Conservation (phyloP, 2,888 invertebrate genomes). For the Myopa testacea region DNA sequence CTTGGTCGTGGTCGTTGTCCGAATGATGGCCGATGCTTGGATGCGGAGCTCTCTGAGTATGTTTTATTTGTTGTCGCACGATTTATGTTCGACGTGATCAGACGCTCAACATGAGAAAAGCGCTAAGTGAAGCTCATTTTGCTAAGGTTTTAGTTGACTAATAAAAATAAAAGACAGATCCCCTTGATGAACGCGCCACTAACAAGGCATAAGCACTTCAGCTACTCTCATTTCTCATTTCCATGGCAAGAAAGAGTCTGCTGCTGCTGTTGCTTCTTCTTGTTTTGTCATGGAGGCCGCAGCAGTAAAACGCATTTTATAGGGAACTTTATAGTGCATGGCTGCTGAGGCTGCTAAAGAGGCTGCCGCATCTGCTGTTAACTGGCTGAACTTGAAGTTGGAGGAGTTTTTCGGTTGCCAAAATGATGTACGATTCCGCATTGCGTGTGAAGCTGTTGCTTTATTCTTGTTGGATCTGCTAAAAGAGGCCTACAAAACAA, state of each 20-base stretch:
- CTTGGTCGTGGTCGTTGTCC: neutral
- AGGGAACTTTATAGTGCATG: neutral
- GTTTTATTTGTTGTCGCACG: constrained; percentile 40
- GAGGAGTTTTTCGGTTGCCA: neutral
- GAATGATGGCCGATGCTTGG: neutral
- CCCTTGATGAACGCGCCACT: too few species aligned
- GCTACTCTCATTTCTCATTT: too few species aligned
- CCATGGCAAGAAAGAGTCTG: too few species aligned
- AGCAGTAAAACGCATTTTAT: constrained; percentile 7
- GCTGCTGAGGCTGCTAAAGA: neutral
- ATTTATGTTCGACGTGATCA: constrained; percentile 38
- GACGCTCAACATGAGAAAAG: too few species aligned
- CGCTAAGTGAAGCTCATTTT: too few species aligned
- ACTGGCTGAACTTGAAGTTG: neutral
- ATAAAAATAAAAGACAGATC: too few species aligned
- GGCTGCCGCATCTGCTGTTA: neutral
- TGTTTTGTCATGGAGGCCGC: too few species aligned
- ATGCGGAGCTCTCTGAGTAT: neutral
- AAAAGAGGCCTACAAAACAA: neutral
- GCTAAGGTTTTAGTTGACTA: too few species aligned
- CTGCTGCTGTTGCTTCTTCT: too few species aligned
- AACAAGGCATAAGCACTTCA: too few species aligned
- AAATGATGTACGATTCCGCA: neutral
- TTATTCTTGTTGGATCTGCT: neutral
- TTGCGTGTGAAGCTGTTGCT: neutral